These are phyloP conservation scores for Cepphus grylle DNA, from an alignment of 2,113 vertebrate species.

Conservation along the genomic window DNA sequence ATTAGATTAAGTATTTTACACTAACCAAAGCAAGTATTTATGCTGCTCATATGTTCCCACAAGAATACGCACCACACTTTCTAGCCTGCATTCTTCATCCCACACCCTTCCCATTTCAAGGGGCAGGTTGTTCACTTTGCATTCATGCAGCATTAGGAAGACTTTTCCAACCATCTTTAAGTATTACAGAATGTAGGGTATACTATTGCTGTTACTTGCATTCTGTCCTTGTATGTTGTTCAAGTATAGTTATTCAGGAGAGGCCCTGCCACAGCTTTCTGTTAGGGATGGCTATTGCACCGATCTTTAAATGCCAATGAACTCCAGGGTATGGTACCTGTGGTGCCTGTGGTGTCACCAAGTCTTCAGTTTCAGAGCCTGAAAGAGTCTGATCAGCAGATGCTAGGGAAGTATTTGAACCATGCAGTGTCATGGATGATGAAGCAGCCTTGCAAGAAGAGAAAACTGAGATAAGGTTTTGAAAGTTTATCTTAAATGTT, in stretches of 20 bases:
- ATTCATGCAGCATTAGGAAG: background rate
- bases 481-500: background rate
- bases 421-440: slow-evolving; percentile 55
- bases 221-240: background rate
- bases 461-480: background rate
- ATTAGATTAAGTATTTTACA: background rate
- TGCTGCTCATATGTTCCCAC: background rate
- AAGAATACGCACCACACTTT: background rate
- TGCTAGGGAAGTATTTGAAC: slow-evolving; percentile 66
- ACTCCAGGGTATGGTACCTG: slow-evolving; percentile 39
- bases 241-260: background rate
- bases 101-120: background rate
- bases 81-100: background rate
- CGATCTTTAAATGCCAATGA: background rate
- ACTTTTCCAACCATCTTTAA: background rate
- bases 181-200: background rate
- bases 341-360: slow-evolving; percentile 55
- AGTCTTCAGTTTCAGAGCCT: slow-evolving; percentile 71
- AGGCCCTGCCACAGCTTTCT: background rate
- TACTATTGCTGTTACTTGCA: background rate
- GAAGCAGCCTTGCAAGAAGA: slow-evolving; percentile 52
- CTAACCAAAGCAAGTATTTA: background rate
- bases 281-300: background rate
- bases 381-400: slow-evolving; percentile 68
- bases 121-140: background rate